These are phyloP conservation scores for Drosophila cardini DNA, from an alignment of 1,140 invertebrate genomes.

Conservation along the genomic window DNA sequence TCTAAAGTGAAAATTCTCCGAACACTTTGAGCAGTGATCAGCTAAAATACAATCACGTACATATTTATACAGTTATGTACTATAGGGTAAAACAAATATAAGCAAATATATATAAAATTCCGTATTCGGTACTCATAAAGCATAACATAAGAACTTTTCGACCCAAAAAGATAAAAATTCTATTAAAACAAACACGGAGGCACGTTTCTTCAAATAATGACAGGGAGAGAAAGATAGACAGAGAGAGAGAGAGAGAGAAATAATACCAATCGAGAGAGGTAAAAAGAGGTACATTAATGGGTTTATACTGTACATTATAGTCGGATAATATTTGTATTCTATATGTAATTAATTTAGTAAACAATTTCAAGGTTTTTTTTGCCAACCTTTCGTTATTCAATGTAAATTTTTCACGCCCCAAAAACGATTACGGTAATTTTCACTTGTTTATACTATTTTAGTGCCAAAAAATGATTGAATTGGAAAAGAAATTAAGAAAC, in stretches of 20 bases:
- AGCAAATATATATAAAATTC: neutral
- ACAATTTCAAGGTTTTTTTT: slow-evolving; percentile 65
- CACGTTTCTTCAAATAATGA: slow-evolving; percentile 45
- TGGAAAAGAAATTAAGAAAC: neutral
- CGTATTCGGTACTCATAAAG: slow-evolving; percentile 13
- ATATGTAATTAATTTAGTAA: slow-evolving; percentile 52
- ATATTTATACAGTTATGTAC: neutral
- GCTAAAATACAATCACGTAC: neutral
- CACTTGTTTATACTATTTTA: slow-evolving; percentile 1
- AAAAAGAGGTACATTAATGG: neutral
- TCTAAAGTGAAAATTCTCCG: neutral
- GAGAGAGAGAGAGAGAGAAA: neutral
- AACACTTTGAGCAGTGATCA: neutral
- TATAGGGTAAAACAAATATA: neutral
- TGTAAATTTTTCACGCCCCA: slow-evolving; percentile 23
- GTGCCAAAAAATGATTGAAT: slow-evolving; percentile 1
- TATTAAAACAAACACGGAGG: slow-evolving; percentile 53
- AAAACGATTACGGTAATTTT: neutral
- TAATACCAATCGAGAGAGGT: neutral
- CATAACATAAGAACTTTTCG: slow-evolving; percentile 10
- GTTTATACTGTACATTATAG: slow-evolving; percentile 16
- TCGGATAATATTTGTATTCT: slow-evolving; percentile 54
- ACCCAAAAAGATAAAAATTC: slow-evolving; percentile 42
- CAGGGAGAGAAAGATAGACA: neutral
- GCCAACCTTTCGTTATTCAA: neutral